Evolutionary conservation across 2,113 vertebrate species (phyloP).

Genomic region (Scartelaos histophorus): DNA sequence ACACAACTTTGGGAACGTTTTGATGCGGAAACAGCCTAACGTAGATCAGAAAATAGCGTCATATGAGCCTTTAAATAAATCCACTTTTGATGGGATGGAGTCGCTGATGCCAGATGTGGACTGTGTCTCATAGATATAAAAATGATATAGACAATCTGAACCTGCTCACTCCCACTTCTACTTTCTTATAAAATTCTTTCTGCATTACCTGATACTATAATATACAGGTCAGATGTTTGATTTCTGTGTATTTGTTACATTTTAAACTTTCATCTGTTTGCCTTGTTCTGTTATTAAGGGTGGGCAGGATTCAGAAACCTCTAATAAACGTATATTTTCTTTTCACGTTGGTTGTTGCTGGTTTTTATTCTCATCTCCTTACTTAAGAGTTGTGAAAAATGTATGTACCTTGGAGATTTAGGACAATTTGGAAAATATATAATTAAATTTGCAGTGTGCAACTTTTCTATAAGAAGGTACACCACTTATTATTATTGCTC

Average conservation of each 20-base stretch:
- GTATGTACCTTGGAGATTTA: no score
- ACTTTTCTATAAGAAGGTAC: no score
- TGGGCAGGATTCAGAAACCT: constrained; percentile 77
- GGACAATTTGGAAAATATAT: no score
- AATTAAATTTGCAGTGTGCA: no score
- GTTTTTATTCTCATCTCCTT: neutral
- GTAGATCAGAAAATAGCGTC: no score
- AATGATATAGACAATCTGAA: constrained; percentile 1
- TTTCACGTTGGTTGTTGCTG: constrained; percentile 56
- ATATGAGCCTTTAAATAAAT: neutral
- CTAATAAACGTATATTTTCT: constrained; percentile 81
- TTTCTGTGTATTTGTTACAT: constrained; percentile 41
- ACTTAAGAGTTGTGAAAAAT: neutral
- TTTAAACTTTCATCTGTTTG: constrained; percentile 51
- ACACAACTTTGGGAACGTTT: no score
- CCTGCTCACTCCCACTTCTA: neutral
- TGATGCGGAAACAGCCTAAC: no score
- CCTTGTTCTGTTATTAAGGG: constrained; percentile 62
- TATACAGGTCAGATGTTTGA: constrained; percentile 35
- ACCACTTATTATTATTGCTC: no score
- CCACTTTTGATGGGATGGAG: neutral
- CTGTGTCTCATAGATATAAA: neutral
- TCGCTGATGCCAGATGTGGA: neutral
- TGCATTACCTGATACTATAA: neutral
- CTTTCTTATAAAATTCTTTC: neutral